Evolutionary conservation across 2,113 vertebrate genomes (phyloP).

Genomic region (Chascanopsetta lugubris): DNA sequence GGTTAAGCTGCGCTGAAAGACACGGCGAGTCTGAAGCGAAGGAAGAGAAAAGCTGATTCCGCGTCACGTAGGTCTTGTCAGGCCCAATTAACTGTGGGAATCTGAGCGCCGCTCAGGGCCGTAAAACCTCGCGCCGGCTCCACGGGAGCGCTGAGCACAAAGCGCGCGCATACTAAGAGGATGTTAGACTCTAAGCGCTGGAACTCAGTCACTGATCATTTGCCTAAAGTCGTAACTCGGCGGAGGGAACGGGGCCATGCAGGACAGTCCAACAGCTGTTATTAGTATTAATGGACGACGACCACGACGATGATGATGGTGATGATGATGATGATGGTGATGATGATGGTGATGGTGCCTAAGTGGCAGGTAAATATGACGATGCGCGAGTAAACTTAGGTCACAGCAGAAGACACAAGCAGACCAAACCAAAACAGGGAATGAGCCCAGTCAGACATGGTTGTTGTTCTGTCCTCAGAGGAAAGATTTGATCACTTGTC

Average conservation of each 20-base stretch:
- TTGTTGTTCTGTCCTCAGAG: slow-evolving; percentile 4
- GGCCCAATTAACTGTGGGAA: slow-evolving; percentile 48
- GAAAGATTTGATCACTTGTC: not conserved
- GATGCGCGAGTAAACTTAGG: slow-evolving; percentile 49
- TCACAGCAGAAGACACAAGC: slow-evolving; percentile 35
- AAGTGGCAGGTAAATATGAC: slow-evolving; percentile 31
- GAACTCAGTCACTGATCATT: slow-evolving; percentile 48
- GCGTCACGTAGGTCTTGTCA: slow-evolving; percentile 30
- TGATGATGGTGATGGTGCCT: slow-evolving; percentile 43
- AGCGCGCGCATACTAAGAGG: slow-evolving; percentile 21
- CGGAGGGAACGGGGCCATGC: slow-evolving; percentile 9
- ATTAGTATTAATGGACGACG: slow-evolving; percentile 43
- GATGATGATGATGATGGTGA: too few species aligned
- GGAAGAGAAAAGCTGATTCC: not conserved
- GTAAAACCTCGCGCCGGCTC: slow-evolving; percentile 30
- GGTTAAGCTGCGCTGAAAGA: not conserved
- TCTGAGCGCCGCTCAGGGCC: slow-evolving; percentile 19
- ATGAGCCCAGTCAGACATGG: slow-evolving; percentile 12
- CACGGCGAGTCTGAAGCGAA: slow-evolving; percentile 8
- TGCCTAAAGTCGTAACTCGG: slow-evolving; percentile 33
- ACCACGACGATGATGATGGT: too few species aligned
- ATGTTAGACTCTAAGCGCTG: slow-evolving; percentile 34
- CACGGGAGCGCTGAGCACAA: slow-evolving; percentile 19
- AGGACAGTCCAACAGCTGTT: slow-evolving; percentile 52
- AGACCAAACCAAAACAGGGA: slow-evolving; percentile 12